Evolutionary conservation across 2,888 invertebrate genomes (phyloP).

Genomic region (Acrobasis consociella): DNA sequence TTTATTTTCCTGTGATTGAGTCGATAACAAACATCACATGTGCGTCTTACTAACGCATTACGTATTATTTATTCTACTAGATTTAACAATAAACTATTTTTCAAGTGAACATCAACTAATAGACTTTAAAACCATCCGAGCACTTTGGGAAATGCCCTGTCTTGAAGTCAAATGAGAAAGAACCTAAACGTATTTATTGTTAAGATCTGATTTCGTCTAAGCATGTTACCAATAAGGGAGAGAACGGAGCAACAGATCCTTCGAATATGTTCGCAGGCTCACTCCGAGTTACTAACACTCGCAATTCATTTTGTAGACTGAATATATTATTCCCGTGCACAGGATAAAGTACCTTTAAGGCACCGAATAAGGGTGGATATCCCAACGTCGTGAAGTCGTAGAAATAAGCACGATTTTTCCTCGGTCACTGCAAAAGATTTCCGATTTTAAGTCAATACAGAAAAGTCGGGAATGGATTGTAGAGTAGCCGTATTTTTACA

Average conservation of each 20-base stretch:
- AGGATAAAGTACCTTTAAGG: constrained; percentile 62
- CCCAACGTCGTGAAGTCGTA: constrained; percentile 51
- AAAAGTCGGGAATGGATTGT: constrained; percentile 50
- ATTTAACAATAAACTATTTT: too few species aligned
- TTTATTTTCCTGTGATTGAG: too few species aligned
- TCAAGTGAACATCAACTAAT: constrained; percentile 58
- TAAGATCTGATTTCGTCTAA: constrained; percentile 62
- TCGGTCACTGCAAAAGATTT: constrained; percentile 44
- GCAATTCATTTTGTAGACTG: constrained; percentile 82
- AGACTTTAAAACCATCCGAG: constrained; percentile 66
- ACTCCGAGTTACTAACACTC: constrained; percentile 81
- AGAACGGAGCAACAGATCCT: constrained; percentile 77
- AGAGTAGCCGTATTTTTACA: constrained; percentile 54
- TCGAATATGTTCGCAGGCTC: constrained; percentile 81
- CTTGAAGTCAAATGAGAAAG: constrained; percentile 54
- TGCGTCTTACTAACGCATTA: too few species aligned
- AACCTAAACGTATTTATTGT: constrained; percentile 60
- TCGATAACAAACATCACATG: too few species aligned
- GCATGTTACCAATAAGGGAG: constrained; percentile 68
- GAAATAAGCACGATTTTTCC: constrained; percentile 65
- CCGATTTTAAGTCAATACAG: constrained; percentile 46
- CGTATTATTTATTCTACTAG: too few species aligned
- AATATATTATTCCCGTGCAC: constrained; percentile 71
- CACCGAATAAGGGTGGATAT: constrained; percentile 59
- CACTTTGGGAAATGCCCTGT: constrained; percentile 54